Percentiles rank a stretch among this genome's conserved stretches.
Conservation (phyloP, 2,113 vertebrate species). For the Malaclemys terrapin region DNA sequence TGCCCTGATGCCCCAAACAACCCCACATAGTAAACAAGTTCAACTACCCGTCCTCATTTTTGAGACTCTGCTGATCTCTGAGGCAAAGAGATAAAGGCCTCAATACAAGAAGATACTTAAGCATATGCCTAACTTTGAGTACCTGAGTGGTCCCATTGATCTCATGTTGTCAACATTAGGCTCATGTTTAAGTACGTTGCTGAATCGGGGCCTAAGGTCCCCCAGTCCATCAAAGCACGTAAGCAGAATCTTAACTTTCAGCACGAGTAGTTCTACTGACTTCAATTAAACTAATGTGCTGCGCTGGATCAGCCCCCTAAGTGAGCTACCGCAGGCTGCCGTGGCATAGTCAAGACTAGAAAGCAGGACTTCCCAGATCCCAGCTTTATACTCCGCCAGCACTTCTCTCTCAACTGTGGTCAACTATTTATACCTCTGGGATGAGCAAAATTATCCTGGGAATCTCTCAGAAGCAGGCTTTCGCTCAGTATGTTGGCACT, state of each 20-base stretch:
- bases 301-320: neutral
- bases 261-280: neutral
- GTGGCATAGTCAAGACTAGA: accelerated
- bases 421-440: neutral
- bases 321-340: neutral
- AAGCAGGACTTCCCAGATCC: neutral
- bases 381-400: neutral
- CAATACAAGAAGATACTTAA: conserved; percentile 5
- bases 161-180: neutral
- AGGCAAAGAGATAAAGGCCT: conserved; percentile 8
- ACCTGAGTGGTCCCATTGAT: too few relatives aligned
- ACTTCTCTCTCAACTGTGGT: neutral
- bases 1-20: neutral
- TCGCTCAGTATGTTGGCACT: conserved; percentile 39
- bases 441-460: neutral
- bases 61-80: neutral
- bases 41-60: neutral
- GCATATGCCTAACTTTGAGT: too few relatives aligned
- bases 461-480: neutral
- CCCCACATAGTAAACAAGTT: neutral
- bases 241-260: neutral
- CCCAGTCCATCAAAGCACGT: neutral
- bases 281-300: conserved; percentile 19
- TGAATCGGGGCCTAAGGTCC: conserved; percentile 1
- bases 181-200: neutral